Percentiles rank a stretch among this genome's conserved stretches.
Conservation (phyloP, 2,113 vertebrate species). For the Hydropotes inermis region DNA sequence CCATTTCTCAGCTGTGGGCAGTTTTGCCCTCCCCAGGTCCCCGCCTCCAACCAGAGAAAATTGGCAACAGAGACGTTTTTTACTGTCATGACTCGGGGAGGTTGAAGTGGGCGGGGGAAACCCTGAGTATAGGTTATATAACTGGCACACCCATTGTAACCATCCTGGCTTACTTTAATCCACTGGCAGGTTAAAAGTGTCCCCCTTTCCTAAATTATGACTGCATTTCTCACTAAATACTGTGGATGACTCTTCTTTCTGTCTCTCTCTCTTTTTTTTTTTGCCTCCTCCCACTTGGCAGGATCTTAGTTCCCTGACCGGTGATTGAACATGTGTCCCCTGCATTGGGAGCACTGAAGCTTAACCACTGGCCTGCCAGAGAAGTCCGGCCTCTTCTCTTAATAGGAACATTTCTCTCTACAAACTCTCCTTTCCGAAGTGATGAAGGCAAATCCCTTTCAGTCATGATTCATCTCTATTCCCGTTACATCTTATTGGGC, state of each 20-base stretch:
- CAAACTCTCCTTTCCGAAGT: background rate
- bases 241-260: background rate
- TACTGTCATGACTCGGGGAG: background rate
- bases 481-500: background rate
- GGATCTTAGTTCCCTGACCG: background rate
- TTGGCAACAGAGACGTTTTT: background rate
- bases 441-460: background rate
- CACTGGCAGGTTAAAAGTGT: background rate
- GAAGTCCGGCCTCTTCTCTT: background rate
- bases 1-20: background rate
- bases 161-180: background rate
- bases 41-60: background rate
- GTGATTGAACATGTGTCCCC: background rate
- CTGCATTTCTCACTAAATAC: background rate
- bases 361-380: background rate
- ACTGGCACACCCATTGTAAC: fast-evolving
- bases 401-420: background rate
- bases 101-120: background rate
- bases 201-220: background rate
- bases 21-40: background rate
- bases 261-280: background rate
- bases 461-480: background rate
- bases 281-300: background rate
- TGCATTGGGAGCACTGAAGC: background rate
- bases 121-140: too few species aligned